Evolutionary conservation across 2,888 invertebrate species (phyloP).

Genomic region (Tuberolachnus salignus): DNA sequence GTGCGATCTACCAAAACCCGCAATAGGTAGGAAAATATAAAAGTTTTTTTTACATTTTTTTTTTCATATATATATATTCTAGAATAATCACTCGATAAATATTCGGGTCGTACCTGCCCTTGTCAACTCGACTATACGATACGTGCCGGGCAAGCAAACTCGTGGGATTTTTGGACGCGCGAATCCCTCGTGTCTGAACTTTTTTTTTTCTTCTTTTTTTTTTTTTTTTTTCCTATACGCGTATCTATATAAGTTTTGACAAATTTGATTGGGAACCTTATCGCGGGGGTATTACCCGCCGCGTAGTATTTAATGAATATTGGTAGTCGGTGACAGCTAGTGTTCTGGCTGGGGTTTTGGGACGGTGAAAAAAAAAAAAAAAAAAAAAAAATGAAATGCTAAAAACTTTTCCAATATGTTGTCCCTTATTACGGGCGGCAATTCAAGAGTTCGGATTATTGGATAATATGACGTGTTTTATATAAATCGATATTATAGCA

Average conservation of each 20-base stretch:
- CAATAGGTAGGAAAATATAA: not conserved
- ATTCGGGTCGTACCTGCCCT: not conserved
- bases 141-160: conserved; percentile 19
- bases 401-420: conserved; percentile 19
- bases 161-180: not conserved
- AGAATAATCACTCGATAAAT: conserved; percentile 27
- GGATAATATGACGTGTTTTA: not conserved
- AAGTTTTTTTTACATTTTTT: not conserved
- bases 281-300: not conserved
- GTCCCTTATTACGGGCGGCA: not conserved
- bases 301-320: conserved; percentile 25
- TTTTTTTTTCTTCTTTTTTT: conserved; percentile 12
- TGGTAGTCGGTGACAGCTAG: conserved; percentile 15
- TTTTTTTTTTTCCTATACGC: not conserved
- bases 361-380: not conserved
- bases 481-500: not conserved
- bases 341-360: not conserved
- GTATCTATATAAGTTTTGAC: conserved; percentile 22
- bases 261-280: conserved; percentile 21
- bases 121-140: conserved; percentile 4
- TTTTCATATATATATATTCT: not conserved
- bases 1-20: not conserved
- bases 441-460: conserved; percentile 3
- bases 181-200: not conserved
- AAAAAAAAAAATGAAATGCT: not conserved